These are phyloP conservation scores for Darevskia mixta DNA, from an alignment of 2,797 vertebrate species.

Conservation along the genomic window DNA sequence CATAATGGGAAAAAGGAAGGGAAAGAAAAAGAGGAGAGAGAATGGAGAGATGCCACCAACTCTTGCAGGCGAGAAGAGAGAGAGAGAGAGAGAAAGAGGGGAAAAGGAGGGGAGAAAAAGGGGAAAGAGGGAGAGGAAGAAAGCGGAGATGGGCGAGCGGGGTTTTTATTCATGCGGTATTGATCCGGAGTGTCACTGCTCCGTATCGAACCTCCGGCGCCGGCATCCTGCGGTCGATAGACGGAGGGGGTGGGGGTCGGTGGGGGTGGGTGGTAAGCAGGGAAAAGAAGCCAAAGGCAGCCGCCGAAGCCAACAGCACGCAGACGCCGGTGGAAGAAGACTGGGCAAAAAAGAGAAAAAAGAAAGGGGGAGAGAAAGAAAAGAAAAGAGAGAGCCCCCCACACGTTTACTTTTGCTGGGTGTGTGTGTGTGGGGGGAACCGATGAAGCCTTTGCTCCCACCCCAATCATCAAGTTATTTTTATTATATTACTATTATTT, in stretches of 20 bases:
- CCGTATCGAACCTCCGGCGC: slow-evolving; percentile 77
- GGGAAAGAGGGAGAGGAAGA: slow-evolving; percentile 70
- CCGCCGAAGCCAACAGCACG: not conserved
- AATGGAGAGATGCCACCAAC: slow-evolving; percentile 30
- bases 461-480: not conserved
- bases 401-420: not conserved
- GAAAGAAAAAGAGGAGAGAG: slow-evolving; percentile 1
- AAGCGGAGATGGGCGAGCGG: slow-evolving; percentile 65
- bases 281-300: slow-evolving; percentile 2
- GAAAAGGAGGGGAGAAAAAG: slow-evolving; percentile 24
- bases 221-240: slow-evolving; percentile 91
- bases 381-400: not conserved
- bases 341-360: not conserved
- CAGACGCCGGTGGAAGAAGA: not conserved
- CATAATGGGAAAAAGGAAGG: not conserved
- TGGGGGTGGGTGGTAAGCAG: slow-evolving; percentile 67
- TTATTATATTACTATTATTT: not conserved
- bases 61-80: not conserved
- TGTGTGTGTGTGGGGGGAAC: rapidly evolving
- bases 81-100: not conserved
- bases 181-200: slow-evolving; percentile 87
- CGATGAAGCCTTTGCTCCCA: not conserved
- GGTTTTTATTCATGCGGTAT: slow-evolving; percentile 94
- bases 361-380: too few relatives aligned
- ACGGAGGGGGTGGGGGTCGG: slow-evolving; percentile 85